phyloP scores from a whole-genome alignment of 2,888 invertebrate species.

The Dendrolimus pini region DNA sequence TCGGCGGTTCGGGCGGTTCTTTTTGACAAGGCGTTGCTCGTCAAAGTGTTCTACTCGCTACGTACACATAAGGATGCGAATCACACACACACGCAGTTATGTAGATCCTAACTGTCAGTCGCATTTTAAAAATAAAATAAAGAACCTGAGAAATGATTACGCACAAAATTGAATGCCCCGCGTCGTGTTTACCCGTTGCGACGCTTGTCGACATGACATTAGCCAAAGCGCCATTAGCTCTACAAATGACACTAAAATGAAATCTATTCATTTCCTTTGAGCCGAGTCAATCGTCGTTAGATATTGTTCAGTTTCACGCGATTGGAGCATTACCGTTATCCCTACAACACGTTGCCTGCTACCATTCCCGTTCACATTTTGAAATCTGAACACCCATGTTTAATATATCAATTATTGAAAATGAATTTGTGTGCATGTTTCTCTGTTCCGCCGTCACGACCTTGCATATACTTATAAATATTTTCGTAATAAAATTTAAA shows the following conservation, averaged over 20 bases:
- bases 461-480: too few relatives aligned
- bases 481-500: too few relatives aligned
- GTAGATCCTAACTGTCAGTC: too few relatives aligned
- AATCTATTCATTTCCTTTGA: conserved; percentile 75
- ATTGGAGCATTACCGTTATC: conserved; percentile 59
- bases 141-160: too few relatives aligned
- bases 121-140: too few relatives aligned
- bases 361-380: conserved; percentile 30
- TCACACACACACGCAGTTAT: too few relatives aligned
- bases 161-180: too few relatives aligned
- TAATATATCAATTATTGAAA: neutral
- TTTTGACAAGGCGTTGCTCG: too few relatives aligned
- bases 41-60: too few relatives aligned
- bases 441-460: too few relatives aligned
- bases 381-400: conserved; percentile 9
- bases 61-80: too few relatives aligned
- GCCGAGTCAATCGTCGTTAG: conserved; percentile 65
- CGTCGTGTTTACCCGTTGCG: neutral
- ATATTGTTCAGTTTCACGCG: conserved; percentile 73
- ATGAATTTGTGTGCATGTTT: neutral
- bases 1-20: too few relatives aligned
- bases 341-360: conserved; percentile 15
- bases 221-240: conserved; percentile 65
- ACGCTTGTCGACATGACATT: conserved; percentile 44
- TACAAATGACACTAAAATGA: conserved; percentile 76